Evolutionary conservation across 2,888 invertebrate species (phyloP).

Genomic region (Aromia moschata): DNA sequence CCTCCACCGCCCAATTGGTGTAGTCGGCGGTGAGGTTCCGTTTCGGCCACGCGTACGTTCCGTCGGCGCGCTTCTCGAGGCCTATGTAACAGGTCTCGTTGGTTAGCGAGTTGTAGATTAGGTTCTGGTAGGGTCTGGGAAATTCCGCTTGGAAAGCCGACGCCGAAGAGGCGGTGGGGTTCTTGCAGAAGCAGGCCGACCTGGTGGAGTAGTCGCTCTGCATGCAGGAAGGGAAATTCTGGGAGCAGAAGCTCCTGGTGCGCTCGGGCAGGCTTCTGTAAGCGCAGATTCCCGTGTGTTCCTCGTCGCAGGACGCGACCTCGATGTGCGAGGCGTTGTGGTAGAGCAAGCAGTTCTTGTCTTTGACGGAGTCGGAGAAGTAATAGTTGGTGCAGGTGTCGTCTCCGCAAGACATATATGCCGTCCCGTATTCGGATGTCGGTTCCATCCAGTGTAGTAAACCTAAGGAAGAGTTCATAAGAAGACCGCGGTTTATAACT

Average conservation of each 20-base stretch:
- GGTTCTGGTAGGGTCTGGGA: constrained; percentile 46
- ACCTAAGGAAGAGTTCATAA: no score
- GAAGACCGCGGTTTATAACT: no score
- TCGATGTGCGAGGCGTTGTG: constrained; percentile 38
- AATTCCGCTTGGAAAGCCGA: constrained; percentile 41
- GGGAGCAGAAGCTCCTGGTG: constrained; percentile 39
- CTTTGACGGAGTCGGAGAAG: constrained; percentile 30
- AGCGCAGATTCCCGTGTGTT: constrained; percentile 44
- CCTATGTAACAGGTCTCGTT: constrained; percentile 44
- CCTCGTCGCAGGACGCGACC: constrained; percentile 44
- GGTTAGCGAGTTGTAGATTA: constrained; percentile 36
- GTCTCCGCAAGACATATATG: constrained; percentile 30
- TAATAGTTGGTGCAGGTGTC: constrained; percentile 30
- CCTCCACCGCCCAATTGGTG: constrained; percentile 38
- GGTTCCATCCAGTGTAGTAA: constrained; percentile 42
- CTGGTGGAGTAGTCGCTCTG: constrained; percentile 44
- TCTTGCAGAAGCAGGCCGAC: constrained; percentile 47
- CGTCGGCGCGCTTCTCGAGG: constrained; percentile 28
- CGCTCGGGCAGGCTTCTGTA: constrained; percentile 37
- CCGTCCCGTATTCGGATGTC: constrained; percentile 33
- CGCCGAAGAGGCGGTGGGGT: constrained; percentile 1
- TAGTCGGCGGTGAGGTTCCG: constrained; percentile 37
- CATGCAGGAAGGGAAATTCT: constrained; percentile 33
- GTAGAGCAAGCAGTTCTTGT: constrained; percentile 47
- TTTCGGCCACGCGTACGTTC: constrained; percentile 38